Base-by-base conservation (phyloP, 2,113 vertebrate species). In the Poeciliopsis prolifica region DNA sequence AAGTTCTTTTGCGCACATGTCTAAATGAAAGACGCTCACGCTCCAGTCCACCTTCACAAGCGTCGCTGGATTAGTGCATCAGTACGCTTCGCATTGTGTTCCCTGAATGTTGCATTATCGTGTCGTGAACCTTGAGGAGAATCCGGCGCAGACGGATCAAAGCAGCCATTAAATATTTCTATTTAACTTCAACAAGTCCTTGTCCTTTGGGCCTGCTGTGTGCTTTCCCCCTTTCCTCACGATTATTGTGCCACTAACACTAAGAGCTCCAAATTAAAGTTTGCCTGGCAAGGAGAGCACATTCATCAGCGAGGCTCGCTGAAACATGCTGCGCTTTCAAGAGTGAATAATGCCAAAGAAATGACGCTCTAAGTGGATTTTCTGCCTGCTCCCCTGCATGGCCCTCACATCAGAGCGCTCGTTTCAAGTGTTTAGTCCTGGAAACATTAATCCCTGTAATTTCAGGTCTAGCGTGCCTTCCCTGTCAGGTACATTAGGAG, bases 381-480 rank as follows among this genome's bases (percentile, higher is more conserved):
- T 90, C 89, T 89, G 87, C 88, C 81, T 82, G 89, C 87, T 89
- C 88, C 86, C 83, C 82, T 81, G 86, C 86, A 86, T 86, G 81
- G 89, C 72, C 74, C 86, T 91, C 86, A 86, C 87, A 89, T 91
- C 91, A 90, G 77, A 93, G 85, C 76, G 67, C 81, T 90, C 81
- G 89, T 90, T 92, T 92, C 75, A 91, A 92, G 88, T 92, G 91
- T 93, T 93, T 91, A 90, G 90, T 89, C 85, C 84, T 87, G 81
- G 89, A 88, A 91, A 91, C 92, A 93, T 91, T 94, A 94, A 94
- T 94, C 91, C 91, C 86, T 89, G 88, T 93, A 93, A 93, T 94
- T 93, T 93, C 87, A 88, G 88, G 89, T 90, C 87, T 87, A 85
- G 84, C 88, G 83, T 92, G 88, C 68, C 71, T 74, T 75, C 83